Base-by-base conservation (phyloP, 2,888 invertebrate species). In the Oligia strigilis region DNA sequence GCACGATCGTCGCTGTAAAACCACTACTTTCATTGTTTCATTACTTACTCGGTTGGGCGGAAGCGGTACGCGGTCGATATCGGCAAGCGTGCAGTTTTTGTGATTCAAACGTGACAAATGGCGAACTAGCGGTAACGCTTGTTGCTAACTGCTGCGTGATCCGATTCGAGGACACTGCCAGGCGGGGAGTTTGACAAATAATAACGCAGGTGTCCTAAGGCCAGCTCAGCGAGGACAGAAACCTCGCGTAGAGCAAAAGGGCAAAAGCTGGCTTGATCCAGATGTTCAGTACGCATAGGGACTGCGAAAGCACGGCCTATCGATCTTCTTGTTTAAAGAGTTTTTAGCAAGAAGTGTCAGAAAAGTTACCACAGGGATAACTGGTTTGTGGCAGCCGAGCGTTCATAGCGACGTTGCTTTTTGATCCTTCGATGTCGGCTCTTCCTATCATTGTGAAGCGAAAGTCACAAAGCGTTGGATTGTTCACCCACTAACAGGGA, bases 361-460 rank as follows among this genome's bases (percentile, higher is more conserved):
- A 97, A 98, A 98, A 98, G 97, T 98, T 98, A 97, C 97, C 97
- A 97, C 97, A 97, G 97, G 97, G 97, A 97, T 97, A 97, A 97
- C 97, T 97, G 97, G 97, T 97, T 97, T 97, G 97, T 97, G 97
- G 97, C 97, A 96, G 97, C 97, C 96, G 96, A 97, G 97, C 97
- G 97, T 96, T 96, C 97, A 95, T 97, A 97, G 97, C 97, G 97
- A 98, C 97, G 97, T 97, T 95, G 97, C 97, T 97, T 97, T 97
- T 98, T 97, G 97, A 97, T 98, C 97, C 58, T 2, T 58, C 9
- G 58, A 58, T 58, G 58, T 23, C 58, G 23, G 58, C 58, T 58
- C 58, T 58, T 98, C 97, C 97, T 98, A 98, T 98, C 97, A 98
- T 98, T 97, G 97, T 96, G 97, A 98, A 97, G 98, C 98, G 97